Evolutionary conservation across 2,888 invertebrate genomes (phyloP).

Genomic region (Autographa gamma): DNA sequence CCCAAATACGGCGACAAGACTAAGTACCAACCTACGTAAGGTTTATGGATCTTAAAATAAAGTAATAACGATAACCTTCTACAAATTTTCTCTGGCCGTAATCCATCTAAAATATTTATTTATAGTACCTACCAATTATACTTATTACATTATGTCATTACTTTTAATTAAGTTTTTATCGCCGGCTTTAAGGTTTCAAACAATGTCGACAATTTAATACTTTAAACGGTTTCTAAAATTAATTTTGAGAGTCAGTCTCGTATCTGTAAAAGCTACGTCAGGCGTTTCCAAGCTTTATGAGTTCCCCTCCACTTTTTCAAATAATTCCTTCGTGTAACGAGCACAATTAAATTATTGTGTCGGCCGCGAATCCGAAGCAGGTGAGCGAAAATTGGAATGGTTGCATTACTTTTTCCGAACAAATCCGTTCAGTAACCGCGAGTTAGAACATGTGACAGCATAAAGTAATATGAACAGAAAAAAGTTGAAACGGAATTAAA

Average conservation of each 20-base stretch:
- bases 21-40: not conserved
- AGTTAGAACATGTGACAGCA: constrained; percentile 50
- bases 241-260: constrained; percentile 72
- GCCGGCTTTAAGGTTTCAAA: constrained; percentile 52
- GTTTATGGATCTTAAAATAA: not conserved
- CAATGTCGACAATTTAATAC: constrained; percentile 63
- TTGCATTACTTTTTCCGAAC: constrained; percentile 50
- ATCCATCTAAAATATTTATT: not conserved
- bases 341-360: constrained; percentile 80
- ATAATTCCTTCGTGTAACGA: constrained; percentile 76
- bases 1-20: not conserved
- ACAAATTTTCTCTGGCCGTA: not conserved
- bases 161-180: constrained; percentile 63
- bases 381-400: constrained; percentile 69
- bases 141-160: constrained; percentile 44
- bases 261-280: constrained; percentile 75
- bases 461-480: constrained; percentile 48
- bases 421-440: constrained; percentile 50
- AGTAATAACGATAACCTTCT: not conserved
- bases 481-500: constrained; percentile 55
- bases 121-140: no score
- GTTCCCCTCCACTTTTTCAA: constrained; percentile 76
- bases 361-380: constrained; percentile 65
- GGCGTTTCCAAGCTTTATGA: constrained; percentile 79
- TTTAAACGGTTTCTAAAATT: constrained; percentile 70